Base-by-base conservation (phyloP, 2,113 vertebrate species). In the Trematomus loennbergii region DNA sequence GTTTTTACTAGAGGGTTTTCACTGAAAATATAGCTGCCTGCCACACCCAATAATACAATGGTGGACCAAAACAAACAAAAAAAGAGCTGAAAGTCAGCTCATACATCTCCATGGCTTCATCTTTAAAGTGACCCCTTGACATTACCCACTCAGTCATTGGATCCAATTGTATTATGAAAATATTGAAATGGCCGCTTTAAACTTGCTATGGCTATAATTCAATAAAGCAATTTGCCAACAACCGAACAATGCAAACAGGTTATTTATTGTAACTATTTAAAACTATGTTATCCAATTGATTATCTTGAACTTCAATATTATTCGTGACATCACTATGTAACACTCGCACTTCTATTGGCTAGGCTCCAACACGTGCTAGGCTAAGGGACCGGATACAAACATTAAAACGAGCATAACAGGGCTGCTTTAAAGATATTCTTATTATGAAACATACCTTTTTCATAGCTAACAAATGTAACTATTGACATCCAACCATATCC, bases 81-180 rank as follows among this genome's bases (percentile, higher is more conserved):
- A 4, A 29, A 29, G 3, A 4, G 29, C 29, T 29, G 29, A 29
- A 29, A 29, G 29, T 29, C 29, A 29, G 29, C 33, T 45, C 9
- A 9, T 74, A 5, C 20, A 40, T 60, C 25, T 16, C 1, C 5
- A 16, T 6, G 20, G 15, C 4, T 50, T 62, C 18, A 54, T 54
- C 5, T 18, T 62, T 40, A 53, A 1, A 72, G 46, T 4, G 5
- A n/a, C 3, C 1, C 45, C 22, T 61, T 58, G 22, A n/a, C 17
- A 20, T 53, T 36, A 66, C 36, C 36, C 33, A n/a, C n/a, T n/a
- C n/a, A 55, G 25, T 61, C 45, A 73, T 62, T 43, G 22, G 71
- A 54, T 63, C 10, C 33, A 49, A 12, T 9, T n/a, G 45, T 9
- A 22, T 43, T 6, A 22, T 22, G 36, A 40, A 43, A 36, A 57